Conservation (phyloP, 2,888 invertebrate species). For the Yponomeuta cagnagella region DNA sequence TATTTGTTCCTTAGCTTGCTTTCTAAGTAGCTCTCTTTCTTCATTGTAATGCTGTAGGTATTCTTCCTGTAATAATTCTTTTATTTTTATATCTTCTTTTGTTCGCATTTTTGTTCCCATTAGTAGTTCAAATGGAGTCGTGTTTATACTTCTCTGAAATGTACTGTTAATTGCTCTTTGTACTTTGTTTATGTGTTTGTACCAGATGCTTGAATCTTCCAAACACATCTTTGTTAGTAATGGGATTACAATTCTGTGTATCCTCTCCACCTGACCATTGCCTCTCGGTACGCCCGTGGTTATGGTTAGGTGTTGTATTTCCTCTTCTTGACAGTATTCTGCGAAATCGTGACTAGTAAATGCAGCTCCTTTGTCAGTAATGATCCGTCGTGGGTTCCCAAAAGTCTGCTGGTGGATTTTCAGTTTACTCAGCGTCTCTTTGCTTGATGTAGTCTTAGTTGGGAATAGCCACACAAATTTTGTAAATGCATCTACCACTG, state of each 20-base stretch:
- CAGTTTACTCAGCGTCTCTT: conserved; percentile 34
- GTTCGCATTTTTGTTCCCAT: conserved; percentile 25
- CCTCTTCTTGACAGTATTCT: conserved; percentile 36
- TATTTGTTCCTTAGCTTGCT: too few relatives aligned
- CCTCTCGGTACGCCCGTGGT: conserved; percentile 30
- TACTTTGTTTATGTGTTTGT: conserved; percentile 19
- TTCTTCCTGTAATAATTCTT: not conserved
- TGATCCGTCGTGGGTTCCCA: conserved; percentile 38
- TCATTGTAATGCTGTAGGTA: too few relatives aligned
- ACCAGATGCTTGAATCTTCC: conserved; percentile 34
- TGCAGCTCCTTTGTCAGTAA: conserved; percentile 39
- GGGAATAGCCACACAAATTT: conserved; percentile 45
- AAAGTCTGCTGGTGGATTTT: conserved; percentile 30
- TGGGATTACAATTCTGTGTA: conserved; percentile 31
- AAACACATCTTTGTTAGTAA: conserved; percentile 35
- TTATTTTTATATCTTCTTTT: too few relatives aligned
- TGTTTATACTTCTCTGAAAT: conserved; percentile 19
- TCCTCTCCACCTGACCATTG: conserved; percentile 24
- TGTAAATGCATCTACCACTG: conserved; percentile 37
- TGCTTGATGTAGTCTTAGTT: conserved; percentile 29
- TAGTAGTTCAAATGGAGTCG: conserved; percentile 27
- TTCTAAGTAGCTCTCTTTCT: too few relatives aligned
- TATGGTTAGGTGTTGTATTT: conserved; percentile 33
- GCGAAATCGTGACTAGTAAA: conserved; percentile 37
- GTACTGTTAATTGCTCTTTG: conserved; percentile 23